A percentile compares a stretch with the other conserved stretches of the same genome.
These are phyloP conservation scores for Ricordea florida DNA, from an alignment of 92 coral and sea anemone species.

Conservation along the genomic window DNA sequence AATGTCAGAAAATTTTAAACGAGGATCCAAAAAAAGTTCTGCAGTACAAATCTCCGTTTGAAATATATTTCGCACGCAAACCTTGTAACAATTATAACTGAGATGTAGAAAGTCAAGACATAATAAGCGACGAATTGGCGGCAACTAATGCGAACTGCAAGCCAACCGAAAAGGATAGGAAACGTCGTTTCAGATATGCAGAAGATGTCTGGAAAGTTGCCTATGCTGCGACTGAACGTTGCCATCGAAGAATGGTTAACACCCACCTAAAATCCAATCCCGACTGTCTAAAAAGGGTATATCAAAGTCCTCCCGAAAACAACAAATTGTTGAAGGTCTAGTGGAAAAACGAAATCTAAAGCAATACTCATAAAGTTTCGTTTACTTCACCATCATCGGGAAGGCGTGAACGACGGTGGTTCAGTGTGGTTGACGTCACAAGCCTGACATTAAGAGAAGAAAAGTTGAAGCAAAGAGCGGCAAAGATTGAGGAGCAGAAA, in stretches of 20 bases:
- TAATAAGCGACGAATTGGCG: not conserved
- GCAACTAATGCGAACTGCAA: not conserved
- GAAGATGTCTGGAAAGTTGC: not conserved
- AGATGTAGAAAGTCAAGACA: not conserved
- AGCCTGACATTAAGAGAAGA: not conserved
- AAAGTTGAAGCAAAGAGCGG: not conserved
- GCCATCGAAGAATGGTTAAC: not conserved
- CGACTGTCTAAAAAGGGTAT: not conserved
- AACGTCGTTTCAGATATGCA: not conserved
- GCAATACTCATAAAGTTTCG: not conserved
- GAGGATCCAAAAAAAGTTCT: constrained; percentile 14
- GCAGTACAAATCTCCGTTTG: constrained; percentile 6
- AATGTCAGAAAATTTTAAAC: constrained; percentile 14
- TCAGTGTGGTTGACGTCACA: not conserved
- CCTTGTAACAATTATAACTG: not conserved
- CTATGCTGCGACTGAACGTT: not conserved
- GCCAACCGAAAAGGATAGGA: not conserved
- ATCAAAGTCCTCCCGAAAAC: not conserved
- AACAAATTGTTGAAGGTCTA: not conserved
- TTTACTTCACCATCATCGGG: not conserved
- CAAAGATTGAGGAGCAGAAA: not conserved
- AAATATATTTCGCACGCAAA: not conserved
- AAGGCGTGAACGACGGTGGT: not conserved
- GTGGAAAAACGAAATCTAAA: not conserved
- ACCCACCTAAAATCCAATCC: not conserved